phyloP scores from a whole-genome alignment of 1,140 invertebrate species.

The Saccostrea glomerata region DNA sequence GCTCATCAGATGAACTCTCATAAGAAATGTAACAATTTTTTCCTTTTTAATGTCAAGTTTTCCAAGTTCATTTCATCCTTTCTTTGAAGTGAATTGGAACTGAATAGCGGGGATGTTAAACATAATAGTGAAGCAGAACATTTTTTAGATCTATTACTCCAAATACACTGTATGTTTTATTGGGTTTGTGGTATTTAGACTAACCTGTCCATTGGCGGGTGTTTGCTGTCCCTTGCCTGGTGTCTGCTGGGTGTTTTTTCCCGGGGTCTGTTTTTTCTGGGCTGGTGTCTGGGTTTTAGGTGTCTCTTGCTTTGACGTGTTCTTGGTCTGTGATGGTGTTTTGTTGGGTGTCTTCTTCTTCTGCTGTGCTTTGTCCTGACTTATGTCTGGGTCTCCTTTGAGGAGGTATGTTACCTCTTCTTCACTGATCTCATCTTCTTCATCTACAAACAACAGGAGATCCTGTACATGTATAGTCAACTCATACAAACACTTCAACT shows the following conservation, averaged over 20 bases:
- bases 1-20: too few relatives aligned
- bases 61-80: too few relatives aligned
- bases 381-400: background rate
- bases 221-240: background rate
- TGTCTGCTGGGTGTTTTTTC: background rate
- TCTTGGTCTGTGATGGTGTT: background rate
- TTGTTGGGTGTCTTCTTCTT: background rate
- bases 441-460: constrained; percentile 28
- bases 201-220: background rate
- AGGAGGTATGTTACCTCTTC: background rate
- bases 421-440: constrained; percentile 37
- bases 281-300: background rate
- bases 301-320: background rate
- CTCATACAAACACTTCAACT: background rate
- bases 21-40: too few relatives aligned
- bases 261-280: background rate
- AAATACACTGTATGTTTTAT: too few relatives aligned
- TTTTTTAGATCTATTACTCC: too few relatives aligned
- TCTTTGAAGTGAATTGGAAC: too few relatives aligned
- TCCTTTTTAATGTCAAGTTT: too few relatives aligned
- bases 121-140: too few relatives aligned
- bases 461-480: background rate
- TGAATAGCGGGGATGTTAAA: too few relatives aligned
- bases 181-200: background rate
- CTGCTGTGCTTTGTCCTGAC: background rate